Evolutionary conservation across 1,140 invertebrate genomes (phyloP), one percentile per base, ranked within the genome.

Genomic region (Drosophila arawakana): DNA sequence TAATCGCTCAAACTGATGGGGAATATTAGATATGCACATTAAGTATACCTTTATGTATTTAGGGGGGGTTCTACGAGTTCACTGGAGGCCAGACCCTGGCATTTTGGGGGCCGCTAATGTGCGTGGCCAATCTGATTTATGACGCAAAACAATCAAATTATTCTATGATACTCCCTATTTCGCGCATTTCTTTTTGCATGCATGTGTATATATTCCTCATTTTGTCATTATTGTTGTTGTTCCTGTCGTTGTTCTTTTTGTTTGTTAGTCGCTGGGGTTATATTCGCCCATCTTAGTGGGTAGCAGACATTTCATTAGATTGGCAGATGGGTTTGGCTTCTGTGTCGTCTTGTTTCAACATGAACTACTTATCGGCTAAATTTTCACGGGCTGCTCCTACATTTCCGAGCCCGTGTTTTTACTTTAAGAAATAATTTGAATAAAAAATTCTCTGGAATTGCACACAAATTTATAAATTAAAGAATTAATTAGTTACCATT

Each of bases 91-190:
- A 15, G 15, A 15, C 44, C 34, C 25, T 7, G 11, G 39, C 37
- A 39, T 35, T 44, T 3, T 13, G 46, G 63, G 43, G 60, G 55
- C 35, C 67, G 76, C 62, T 74, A 66, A 65, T 81, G 73, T 79
- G 83, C 83, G 69, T 76, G 76, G 68, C 61, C 43, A 21, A 70
- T 70, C 76, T 79, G 76, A 86, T 86, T 88, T 82, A 79, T 78
- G 78, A 71, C 78, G 63, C 68, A 73, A 81, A 85, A 73, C 79
- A 88, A 88, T 86, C 79, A 88, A 86, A 86, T 88, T 88, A 86
- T 88, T 79, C 63, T 69, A 55, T 54, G 65, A 46, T 62, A 62
- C 66, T 76, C 49, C 65, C 61, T 34, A 60, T 39, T 63, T 72
- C 41, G 41, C 44, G 21, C 21, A 34, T 50, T 60, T 41, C 50